phyloP scores from a whole-genome alignment of 2,797 vertebrate genomes.

The Danio kyathit region DNA sequence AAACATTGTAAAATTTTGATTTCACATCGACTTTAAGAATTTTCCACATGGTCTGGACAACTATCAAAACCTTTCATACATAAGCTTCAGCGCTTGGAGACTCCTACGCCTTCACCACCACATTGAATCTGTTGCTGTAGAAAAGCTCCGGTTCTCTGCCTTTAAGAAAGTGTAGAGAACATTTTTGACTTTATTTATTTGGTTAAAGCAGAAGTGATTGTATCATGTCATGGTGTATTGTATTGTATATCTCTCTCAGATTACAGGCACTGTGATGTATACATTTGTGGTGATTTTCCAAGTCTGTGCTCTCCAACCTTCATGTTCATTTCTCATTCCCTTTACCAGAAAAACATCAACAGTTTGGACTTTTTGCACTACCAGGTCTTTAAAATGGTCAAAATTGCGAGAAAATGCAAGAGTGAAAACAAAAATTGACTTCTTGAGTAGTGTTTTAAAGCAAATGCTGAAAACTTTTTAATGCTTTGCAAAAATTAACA shows the following conservation, averaged over 20 bases:
- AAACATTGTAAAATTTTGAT: too few relatives aligned
- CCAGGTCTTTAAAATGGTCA: background rate
- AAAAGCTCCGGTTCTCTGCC: conserved; percentile 70
- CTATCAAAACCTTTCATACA: conserved; percentile 76
- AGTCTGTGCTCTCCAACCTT: conserved; percentile 36
- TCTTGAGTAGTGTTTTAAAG: conserved; percentile 40
- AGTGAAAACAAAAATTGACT: conserved; percentile 40
- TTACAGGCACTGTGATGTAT: conserved; percentile 54
- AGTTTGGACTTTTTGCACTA: conserved; percentile 2
- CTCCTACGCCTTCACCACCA: conserved; percentile 34
- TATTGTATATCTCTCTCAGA: conserved; percentile 36
- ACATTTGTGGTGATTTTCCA: conserved; percentile 49
- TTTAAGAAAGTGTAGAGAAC: conserved; percentile 52
- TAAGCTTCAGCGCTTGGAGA: conserved; percentile 71
- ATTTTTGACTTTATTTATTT: conserved; percentile 61
- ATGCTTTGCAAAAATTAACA: conserved; percentile 6
- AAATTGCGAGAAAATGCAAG: background rate
- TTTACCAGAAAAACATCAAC: background rate
- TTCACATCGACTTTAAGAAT: too few relatives aligned
- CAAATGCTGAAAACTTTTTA: background rate
- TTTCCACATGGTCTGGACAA: conserved; percentile 21
- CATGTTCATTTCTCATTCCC: background rate
- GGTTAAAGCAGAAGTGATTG: conserved; percentile 56
- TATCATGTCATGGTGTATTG: conserved; percentile 53
- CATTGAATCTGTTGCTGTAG: conserved; percentile 62